Evolutionary conservation across 2,888 invertebrate genomes (phyloP), one percentile per base, ranked within the genome.

Genomic region (Pandemis corylana): DNA sequence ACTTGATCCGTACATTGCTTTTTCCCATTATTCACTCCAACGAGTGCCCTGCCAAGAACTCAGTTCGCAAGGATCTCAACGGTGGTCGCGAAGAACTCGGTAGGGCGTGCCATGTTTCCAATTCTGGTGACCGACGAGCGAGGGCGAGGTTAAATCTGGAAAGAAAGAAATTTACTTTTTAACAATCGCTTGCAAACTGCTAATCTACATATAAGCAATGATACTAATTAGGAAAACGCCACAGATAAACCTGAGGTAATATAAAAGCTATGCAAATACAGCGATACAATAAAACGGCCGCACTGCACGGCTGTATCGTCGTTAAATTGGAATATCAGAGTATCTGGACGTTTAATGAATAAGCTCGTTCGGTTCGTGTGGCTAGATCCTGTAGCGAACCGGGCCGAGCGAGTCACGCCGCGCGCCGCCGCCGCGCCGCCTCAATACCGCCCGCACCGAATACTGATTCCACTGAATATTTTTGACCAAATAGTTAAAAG

Each of bases 11-110:
- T 87, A 89, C 94, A 92, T 92, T 92, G 81, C 92, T 93, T 89
- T 91, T 94, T 93, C 90, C 94, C 94, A 94, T 94, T 91, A 93
- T 94, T 94, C 89, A 92, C 89, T 88, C 89, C 89, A 85, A 88
- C 88, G 84, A 80, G 83, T 84, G 82, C 81, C 83, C 86, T 86
- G 82, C 82, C 81, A 83, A 88, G 82, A 85, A 89, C 84, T 91
- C 85, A 91, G 82, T 86, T 82, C 80, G 75, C 79, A 78, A 84
- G 80, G 81, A 79, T 85, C 79, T 83, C 81, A 72, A 80, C 80
- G 78, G 81, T 80, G 77, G 79, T 78, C 66, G 77, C 76, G 79
- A 80, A 80, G 81, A 76, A 78, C 76, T 81, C 78, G 78, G 79
- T 80, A 77, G 78, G 76, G 75, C 80, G 77, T 80, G 84, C 89